These are phyloP conservation scores for Entelurus aequoreus DNA, from an alignment of 2,113 vertebrate species.

Conservation along the genomic window DNA sequence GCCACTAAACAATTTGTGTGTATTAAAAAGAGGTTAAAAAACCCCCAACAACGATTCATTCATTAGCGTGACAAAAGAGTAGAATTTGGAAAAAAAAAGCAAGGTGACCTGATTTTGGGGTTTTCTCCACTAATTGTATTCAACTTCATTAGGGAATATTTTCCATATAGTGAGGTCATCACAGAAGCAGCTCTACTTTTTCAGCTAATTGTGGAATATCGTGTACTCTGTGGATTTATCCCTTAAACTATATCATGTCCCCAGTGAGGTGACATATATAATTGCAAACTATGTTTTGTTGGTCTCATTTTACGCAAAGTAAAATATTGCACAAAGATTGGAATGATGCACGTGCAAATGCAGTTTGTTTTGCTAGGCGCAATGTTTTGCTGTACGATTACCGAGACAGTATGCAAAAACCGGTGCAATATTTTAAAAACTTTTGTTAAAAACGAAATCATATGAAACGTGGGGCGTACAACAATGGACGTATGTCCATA, in stretches of 20 bases:
- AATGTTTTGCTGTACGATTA: no score
- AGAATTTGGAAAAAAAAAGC: constrained; percentile 9
- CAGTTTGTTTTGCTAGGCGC: no score
- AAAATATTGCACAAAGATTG: no score
- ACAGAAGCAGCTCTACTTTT: constrained; percentile 49
- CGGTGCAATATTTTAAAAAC: no score
- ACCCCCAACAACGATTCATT: constrained; percentile 10
- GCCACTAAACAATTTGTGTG: background rate
- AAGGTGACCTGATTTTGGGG: constrained; percentile 47
- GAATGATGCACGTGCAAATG: no score
- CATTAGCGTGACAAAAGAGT: constrained; percentile 10
- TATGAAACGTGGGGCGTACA: no score
- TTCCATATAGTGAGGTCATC: constrained; percentile 56
- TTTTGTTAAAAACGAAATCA: no score
- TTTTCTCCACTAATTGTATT: constrained; percentile 59
- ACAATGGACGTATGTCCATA: no score
- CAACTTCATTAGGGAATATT: constrained; percentile 28
- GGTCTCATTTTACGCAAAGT: no score
- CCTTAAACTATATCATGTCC: constrained; percentile 48
- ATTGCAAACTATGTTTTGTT: constrained; percentile 12
- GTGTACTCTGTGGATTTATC: constrained; percentile 43
- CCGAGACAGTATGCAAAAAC: no score
- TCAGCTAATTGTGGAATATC: constrained; percentile 50
- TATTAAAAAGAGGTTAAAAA: constrained; percentile 1
- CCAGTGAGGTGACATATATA: constrained; percentile 18